Conservation (phyloP, 2,797 vertebrate genomes). For the Artibeus lituratus region DNA sequence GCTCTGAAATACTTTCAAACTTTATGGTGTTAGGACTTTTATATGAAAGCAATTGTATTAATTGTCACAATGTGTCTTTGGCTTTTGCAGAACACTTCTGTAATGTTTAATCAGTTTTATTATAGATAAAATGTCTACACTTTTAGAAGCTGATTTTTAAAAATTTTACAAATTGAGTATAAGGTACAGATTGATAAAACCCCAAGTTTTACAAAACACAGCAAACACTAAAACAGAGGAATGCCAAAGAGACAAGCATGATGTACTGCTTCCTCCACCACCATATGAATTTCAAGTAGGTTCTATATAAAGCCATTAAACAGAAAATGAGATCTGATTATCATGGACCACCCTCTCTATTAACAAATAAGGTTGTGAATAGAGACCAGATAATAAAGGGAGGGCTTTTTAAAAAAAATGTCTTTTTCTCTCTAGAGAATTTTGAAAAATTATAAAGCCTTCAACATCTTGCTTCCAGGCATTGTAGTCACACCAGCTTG, state of each 20-base stretch:
- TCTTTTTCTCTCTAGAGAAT: conserved; percentile 36
- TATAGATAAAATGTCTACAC: neutral
- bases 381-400: conserved; percentile 54
- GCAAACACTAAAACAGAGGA: neutral
- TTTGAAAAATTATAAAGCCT: conserved; percentile 62
- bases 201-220: neutral
- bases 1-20: neutral
- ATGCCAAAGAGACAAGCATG: neutral
- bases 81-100: neutral
- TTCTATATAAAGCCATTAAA: conserved; percentile 17
- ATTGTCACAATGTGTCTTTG: neutral
- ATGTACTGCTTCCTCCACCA: neutral
- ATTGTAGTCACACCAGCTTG: conserved; percentile 67
- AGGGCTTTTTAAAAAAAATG: neutral
- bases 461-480: conserved; percentile 68
- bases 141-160: neutral
- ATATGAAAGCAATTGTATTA: neutral
- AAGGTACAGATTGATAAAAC: neutral
- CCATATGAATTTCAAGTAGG: conserved; percentile 30
- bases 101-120: neutral
- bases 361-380: conserved; percentile 47
- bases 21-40: neutral
- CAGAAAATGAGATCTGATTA: conserved; percentile 10
- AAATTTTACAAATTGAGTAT: neutral
- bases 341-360: conserved; percentile 27